phyloP scores from a whole-genome alignment of 1,140 invertebrate genomes.

The Aphidius ervi region DNA sequence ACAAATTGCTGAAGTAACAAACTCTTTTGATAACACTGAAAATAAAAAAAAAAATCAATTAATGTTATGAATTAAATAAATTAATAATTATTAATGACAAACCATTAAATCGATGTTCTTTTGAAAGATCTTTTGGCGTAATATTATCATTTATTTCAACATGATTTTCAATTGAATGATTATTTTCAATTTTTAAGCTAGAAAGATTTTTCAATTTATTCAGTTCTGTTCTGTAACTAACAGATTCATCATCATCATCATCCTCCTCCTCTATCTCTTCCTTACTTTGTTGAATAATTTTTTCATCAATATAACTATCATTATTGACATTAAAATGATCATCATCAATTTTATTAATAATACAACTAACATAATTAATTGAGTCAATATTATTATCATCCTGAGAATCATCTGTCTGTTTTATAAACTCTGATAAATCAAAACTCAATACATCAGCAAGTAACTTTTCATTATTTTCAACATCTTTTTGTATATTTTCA shows the following conservation, averaged over 20 bases:
- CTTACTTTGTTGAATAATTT: conserved; percentile 22
- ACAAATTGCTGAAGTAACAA: conserved; percentile 34
- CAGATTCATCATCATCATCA: conserved; percentile 31
- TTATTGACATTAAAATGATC: conserved; percentile 21
- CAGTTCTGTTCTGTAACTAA: conserved; percentile 43
- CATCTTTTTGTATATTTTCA: conserved; percentile 54
- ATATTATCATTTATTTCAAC: background rate
- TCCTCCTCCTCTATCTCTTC: conserved; percentile 20
- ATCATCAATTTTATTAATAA: conserved; percentile 22
- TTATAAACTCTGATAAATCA: conserved; percentile 49
- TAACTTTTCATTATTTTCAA: conserved; percentile 55
- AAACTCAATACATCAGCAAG: conserved; percentile 53
- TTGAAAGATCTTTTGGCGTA: conserved; percentile 3
- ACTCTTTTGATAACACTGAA: conserved; percentile 43
- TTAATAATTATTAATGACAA: conserved; percentile 7
- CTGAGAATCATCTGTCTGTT: conserved; percentile 28
- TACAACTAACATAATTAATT: conserved; percentile 30
- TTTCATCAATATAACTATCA: conserved; percentile 14
- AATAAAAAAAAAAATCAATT: conserved; percentile 27
- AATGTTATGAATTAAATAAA: conserved; percentile 6
- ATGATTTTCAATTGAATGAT: background rate
- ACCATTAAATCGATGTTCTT: conserved; percentile 41
- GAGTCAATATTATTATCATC: conserved; percentile 25
- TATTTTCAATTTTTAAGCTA: no score
- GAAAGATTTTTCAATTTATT: conserved; percentile 40